A percentile compares a stretch with the other conserved stretches of the same genome.
Conservation (phyloP, 2,113 vertebrate species). For the Galbula dea region DNA sequence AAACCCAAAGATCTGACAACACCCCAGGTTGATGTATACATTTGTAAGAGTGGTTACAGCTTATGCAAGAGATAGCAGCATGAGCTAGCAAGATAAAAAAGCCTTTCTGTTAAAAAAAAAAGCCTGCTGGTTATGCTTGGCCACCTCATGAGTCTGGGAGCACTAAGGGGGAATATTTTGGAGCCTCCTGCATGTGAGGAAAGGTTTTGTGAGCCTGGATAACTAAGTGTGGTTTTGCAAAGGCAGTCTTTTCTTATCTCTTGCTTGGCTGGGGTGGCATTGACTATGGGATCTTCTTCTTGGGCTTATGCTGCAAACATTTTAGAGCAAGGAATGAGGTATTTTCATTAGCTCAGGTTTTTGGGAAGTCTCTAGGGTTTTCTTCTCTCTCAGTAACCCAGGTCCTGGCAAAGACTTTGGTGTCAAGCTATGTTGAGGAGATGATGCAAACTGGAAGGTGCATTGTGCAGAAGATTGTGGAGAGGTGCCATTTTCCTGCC, state of each 20-base stretch:
- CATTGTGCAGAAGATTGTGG: neutral
- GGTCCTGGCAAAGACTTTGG: neutral
- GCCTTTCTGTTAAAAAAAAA: neutral
- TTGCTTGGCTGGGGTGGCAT: neutral
- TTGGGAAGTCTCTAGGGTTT: neutral
- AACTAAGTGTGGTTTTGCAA: neutral
- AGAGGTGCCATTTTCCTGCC: neutral
- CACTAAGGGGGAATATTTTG: neutral
- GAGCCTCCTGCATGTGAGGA: neutral
- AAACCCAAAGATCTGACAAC: neutral
- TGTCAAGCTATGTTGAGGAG: neutral
- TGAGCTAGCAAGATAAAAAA: neutral
- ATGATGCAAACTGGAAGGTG: neutral
- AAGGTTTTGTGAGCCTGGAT: neutral
- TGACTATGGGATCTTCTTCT: neutral
- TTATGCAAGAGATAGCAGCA: neutral
- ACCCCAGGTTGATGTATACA: neutral
- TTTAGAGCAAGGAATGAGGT: neutral
- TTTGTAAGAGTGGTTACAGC: neutral
- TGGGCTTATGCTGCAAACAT: neutral
- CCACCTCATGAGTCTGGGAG: neutral
- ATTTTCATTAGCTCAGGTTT: neutral
- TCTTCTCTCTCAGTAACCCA: neutral
- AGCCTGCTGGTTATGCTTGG: neutral
- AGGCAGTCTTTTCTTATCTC: neutral